A percentile compares a stretch with the other conserved stretches of the same genome.
phyloP scores from a whole-genome alignment of 1,140 invertebrate genomes.

The Spodoptera frugiperda region DNA sequence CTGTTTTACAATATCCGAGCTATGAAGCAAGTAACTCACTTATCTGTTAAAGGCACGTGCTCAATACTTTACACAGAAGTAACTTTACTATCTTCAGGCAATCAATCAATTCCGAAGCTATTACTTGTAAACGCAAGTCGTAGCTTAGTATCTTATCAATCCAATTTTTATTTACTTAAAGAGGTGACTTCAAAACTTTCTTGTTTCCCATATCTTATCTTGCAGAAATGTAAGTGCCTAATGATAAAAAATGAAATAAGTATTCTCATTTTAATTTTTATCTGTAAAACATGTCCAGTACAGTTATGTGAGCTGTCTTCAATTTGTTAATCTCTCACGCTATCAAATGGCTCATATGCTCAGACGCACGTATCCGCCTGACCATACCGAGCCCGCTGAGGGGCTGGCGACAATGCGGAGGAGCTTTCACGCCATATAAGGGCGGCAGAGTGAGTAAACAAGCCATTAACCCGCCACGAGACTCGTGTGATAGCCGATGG shows the following conservation, averaged over 20 bases:
- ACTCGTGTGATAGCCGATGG: constrained; percentile 69
- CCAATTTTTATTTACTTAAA: background rate
- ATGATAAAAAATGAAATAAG: background rate
- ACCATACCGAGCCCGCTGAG: constrained; percentile 55
- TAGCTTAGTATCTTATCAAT: constrained; percentile 14
- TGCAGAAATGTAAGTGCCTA: too few species aligned
- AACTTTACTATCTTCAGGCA: constrained; percentile 14
- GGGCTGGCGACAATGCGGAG: constrained; percentile 76
- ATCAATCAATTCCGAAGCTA: constrained; percentile 8
- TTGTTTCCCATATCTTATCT: background rate
- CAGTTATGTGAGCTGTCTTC: constrained; percentile 36
- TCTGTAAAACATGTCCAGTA: constrained; percentile 8
- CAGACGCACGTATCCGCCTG: constrained; percentile 57
- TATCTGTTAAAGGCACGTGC: constrained; percentile 10
- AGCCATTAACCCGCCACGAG: constrained; percentile 71
- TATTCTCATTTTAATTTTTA: background rate
- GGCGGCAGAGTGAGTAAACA: constrained; percentile 73
- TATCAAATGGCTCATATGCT: constrained; percentile 54
- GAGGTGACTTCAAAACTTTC: constrained; percentile 5
- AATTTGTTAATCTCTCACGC: constrained; percentile 56
- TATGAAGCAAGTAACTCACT: constrained; percentile 26
- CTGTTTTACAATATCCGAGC: constrained; percentile 77
- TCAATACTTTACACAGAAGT: constrained; percentile 5
- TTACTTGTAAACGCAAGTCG: background rate
- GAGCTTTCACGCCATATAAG: constrained; percentile 83